These are phyloP conservation scores for Pelobates cultripes DNA, from an alignment of 2,797 vertebrate genomes.

Conservation along the genomic window DNA sequence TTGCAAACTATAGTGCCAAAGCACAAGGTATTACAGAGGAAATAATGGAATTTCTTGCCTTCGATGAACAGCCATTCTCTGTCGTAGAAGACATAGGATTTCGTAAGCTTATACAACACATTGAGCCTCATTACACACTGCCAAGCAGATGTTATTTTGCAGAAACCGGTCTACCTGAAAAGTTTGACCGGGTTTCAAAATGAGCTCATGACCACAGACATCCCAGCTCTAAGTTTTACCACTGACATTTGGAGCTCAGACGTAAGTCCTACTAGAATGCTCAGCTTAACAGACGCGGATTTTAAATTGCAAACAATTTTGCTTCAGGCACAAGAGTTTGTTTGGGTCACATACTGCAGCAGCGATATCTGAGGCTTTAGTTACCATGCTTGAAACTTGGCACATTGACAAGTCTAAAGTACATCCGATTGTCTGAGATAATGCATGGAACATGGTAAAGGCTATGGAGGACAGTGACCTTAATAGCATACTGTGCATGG, in stretches of 20 bases:
- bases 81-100: constrained; percentile 34
- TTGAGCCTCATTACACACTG: constrained; percentile 9
- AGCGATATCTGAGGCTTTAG: background rate
- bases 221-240: constrained; percentile 39
- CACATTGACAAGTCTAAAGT: too few species aligned
- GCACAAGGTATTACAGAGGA: constrained; percentile 31
- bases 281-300: background rate
- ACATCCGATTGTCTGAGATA: too few species aligned
- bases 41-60: constrained; percentile 41
- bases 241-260: constrained; percentile 42
- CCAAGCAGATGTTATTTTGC: constrained; percentile 35
- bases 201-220: constrained; percentile 22
- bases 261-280: background rate
- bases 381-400: background rate
- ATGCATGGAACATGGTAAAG: too few species aligned
- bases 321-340: background rate
- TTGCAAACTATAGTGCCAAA: constrained; percentile 18
- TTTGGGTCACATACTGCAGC: background rate
- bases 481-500: too few species aligned
- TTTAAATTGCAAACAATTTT: background rate
- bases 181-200: constrained; percentile 38
- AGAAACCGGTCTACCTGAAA: constrained; percentile 37
- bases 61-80: constrained; percentile 48
- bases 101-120: constrained; percentile 33
- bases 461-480: too few species aligned